Base-by-base conservation (phyloP, 2,113 vertebrate genomes). In the Corythaixoides concolor region DNA sequence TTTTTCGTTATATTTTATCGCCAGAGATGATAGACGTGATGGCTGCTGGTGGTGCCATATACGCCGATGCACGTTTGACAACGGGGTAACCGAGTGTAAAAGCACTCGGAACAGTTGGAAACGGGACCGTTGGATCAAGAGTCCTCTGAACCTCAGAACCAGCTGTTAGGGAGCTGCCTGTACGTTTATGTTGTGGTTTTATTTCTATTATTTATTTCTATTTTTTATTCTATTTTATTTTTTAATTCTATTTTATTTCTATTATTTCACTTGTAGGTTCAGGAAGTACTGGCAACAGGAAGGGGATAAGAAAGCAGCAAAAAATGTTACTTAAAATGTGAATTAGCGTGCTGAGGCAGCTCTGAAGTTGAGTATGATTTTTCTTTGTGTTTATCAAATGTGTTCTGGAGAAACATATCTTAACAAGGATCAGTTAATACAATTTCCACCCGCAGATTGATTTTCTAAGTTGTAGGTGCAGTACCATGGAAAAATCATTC, bases 1-100 rank as follows among this genome's bases (percentile, higher is more conserved):
- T 67, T 69, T 50, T 63, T 35, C 17, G 2, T 58, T 41, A 2
- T 2, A 4, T 45, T 49, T 85, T 23, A 2, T 35, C 47, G 75
- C 41, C n/a, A 17, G 62, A 64, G 75, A 11, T 56, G 26, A 3
- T 5, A 35, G 58, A 9, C 4, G 4, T 3, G 37, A 17, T 70
- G n/a, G 62, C 69, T 53, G 2, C 41, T n/a, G 28, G 21, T 55
- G 0, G 1, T 1, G 49, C 39, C 12, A 11, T 2, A 2, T 15
- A 1, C 19, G 13, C 32, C 33, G 78, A 3, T 23, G 23, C 28
- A 1, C 0, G 0, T 30, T 32, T 81, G 60, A 22, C 73, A 39
- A 5, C 13, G 63, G 27, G 33, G 37, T 28, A 18, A 41, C 1
- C 12, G 41, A 12, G 16, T 56, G 16, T n/a, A 45, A 43, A 52